Evolutionary conservation across 2,797 vertebrate species (phyloP).

Genomic region (Chiloscyllium punctatum): DNA sequence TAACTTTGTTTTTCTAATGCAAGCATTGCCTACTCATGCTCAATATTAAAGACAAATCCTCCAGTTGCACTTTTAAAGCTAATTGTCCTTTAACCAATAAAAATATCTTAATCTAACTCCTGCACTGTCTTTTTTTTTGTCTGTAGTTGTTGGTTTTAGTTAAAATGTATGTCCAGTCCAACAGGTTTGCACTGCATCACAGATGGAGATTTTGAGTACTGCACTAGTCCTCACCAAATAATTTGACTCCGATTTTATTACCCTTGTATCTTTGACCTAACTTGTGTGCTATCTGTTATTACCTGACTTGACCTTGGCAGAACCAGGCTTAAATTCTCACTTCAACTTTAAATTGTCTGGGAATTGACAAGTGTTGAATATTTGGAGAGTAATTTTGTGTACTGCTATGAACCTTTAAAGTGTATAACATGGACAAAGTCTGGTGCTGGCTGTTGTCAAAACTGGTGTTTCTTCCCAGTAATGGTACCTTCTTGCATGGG

Average conservation of each 20-base stretch:
- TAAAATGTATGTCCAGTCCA: background rate
- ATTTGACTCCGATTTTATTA: background rate
- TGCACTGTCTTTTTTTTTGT: background rate
- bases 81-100: background rate
- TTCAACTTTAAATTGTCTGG: background rate
- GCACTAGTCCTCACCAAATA: background rate
- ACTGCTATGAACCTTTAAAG: background rate
- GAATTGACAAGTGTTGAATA: background rate
- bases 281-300: background rate
- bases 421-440: background rate
- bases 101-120: background rate
- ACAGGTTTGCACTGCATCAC: background rate
- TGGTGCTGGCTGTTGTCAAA: background rate
- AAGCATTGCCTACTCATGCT: background rate
- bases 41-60: background rate
- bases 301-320: background rate
- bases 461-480: background rate
- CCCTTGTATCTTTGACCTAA: background rate
- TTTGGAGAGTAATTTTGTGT: background rate
- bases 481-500: background rate
- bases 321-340: background rate
- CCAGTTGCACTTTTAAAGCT: too few relatives aligned
- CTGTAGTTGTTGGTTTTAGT: background rate
- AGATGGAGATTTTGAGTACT: background rate
- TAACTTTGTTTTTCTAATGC: background rate